phyloP scores from a whole-genome alignment of 2,113 vertebrate species.

The Peromyscus maniculatus region DNA sequence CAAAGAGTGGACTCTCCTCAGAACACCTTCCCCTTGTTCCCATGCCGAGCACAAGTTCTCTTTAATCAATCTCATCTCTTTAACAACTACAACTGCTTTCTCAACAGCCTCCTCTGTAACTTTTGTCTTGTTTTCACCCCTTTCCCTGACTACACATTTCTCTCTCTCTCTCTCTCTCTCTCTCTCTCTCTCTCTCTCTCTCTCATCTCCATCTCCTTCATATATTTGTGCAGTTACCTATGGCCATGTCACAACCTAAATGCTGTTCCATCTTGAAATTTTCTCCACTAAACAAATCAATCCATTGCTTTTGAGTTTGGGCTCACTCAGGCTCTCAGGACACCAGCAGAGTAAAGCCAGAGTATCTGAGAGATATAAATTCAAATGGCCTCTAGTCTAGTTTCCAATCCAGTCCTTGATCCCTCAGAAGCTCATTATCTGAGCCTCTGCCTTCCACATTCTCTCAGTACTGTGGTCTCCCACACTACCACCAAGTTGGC shows the following conservation, averaged over 20 bases:
- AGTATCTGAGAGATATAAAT: neutral
- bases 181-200: neutral
- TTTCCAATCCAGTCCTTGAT: neutral
- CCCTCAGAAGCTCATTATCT: neutral
- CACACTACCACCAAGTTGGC: neutral
- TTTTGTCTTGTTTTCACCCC: neutral
- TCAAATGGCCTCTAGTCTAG: neutral
- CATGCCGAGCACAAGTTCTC: neutral
- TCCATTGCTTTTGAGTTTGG: neutral
- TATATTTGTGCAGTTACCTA: neutral
- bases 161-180: neutral
- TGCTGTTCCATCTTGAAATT: neutral
- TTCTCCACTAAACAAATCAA: neutral
- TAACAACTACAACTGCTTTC: neutral
- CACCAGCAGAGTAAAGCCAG: neutral
- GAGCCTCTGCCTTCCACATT: too few relatives aligned
- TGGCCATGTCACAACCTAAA: neutral
- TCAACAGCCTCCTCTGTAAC: neutral
- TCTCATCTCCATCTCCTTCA: neutral
- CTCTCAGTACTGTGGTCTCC: neutral
- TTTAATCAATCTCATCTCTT: too few relatives aligned
- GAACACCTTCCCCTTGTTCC: neutral
- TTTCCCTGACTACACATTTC: neutral
- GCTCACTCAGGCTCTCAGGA: neutral
- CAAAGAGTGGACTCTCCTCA: neutral